These are phyloP conservation scores for Triops longicaudatus DNA, from an alignment of 1,140 invertebrate genomes.

Conservation along the genomic window DNA sequence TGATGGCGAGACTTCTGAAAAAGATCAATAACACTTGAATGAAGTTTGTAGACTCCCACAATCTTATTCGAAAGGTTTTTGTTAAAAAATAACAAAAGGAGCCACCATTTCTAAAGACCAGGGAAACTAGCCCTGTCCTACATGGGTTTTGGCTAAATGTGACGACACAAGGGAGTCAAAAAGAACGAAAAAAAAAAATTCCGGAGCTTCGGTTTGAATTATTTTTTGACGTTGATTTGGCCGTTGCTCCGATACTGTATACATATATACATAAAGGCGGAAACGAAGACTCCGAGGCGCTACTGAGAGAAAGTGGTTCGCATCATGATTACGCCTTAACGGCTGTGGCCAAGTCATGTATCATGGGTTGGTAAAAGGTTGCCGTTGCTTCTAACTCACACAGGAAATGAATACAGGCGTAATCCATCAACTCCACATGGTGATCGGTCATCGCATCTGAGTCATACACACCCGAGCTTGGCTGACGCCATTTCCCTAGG, in stretches of 20 bases:
- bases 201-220: neutral
- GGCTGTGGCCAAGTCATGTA: neutral
- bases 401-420: slow-evolving; percentile 3
- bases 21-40: slow-evolving; percentile 9
- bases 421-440: slow-evolving; percentile 9
- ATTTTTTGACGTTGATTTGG: neutral
- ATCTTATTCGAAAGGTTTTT: neutral
- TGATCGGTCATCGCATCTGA: slow-evolving; percentile 10
- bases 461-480: neutral
- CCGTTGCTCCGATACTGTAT: neutral
- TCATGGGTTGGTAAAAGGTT: neutral
- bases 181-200: neutral
- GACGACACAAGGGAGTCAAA: neutral
- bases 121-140: neutral
- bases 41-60: neutral
- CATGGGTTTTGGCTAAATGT: neutral
- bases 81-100: neutral
- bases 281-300: neutral
- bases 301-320: neutral
- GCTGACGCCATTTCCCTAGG: neutral
- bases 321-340: slow-evolving; percentile 1
- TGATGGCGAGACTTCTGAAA: slow-evolving; percentile 6
- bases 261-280: neutral
- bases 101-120: neutral
- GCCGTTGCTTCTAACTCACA: neutral